These are phyloP conservation scores for Hybognathus amarus DNA, from an alignment of 2,797 vertebrate genomes.

Conservation along the genomic window DNA sequence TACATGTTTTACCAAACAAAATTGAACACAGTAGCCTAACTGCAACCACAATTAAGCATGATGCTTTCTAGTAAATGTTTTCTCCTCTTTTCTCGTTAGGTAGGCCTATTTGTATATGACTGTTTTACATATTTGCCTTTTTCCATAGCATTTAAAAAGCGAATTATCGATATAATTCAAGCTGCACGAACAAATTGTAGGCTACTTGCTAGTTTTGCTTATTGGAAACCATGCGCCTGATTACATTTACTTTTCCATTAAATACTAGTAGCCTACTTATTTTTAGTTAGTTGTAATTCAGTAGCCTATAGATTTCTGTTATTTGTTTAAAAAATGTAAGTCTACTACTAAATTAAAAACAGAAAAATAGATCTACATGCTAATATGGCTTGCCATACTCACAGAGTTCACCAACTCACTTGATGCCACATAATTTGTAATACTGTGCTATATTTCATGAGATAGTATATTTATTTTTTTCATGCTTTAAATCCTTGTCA, in stretches of 20 bases:
- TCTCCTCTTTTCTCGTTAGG: neutral
- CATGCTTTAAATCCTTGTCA: neutral
- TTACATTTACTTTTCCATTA: neutral
- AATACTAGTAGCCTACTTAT: neutral
- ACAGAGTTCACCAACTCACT: neutral
- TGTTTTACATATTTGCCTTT: neutral
- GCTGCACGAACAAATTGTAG: no score
- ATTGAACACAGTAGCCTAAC: neutral
- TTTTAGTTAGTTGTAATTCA: conserved; percentile 6
- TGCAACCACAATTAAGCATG: neutral
- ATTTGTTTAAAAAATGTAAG: neutral
- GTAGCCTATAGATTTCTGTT: neutral
- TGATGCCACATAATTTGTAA: neutral
- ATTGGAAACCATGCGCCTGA: no score
- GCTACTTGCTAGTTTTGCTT: neutral
- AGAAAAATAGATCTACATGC: neutral
- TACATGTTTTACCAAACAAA: neutral
- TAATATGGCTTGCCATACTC: conserved; percentile 18
- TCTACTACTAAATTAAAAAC: neutral
- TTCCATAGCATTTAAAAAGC: neutral
- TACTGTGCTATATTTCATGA: neutral
- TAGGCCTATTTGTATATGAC: no score
- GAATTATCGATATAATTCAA: no score
- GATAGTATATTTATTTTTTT: neutral
- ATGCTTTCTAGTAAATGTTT: neutral